These are phyloP conservation scores for Acanthurus leucopareius DNA, from an alignment of 2,797 vertebrate genomes.

Conservation along the genomic window DNA sequence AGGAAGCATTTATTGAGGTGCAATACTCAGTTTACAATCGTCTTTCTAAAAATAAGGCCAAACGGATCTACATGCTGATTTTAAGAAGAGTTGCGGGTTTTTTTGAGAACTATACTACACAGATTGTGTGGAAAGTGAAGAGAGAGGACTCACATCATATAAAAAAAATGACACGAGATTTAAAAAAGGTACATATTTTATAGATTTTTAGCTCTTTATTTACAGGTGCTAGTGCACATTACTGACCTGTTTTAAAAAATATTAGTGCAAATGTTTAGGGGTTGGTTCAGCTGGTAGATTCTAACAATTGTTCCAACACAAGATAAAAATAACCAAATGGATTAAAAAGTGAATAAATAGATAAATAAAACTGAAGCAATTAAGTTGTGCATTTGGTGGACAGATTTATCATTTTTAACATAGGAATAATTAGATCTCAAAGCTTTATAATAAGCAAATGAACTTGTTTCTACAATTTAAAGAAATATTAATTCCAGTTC, in stretches of 20 bases:
- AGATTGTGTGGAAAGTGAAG: too few species aligned
- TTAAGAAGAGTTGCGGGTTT: background rate
- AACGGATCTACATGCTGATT: background rate
- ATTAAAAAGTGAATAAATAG: background rate
- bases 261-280: background rate
- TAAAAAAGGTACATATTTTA: background rate
- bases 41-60: conserved; percentile 18
- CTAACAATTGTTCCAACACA: background rate
- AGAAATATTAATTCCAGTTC: too few species aligned
- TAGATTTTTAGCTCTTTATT: background rate
- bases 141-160: too few species aligned
- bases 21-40: background rate
- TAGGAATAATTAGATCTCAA: background rate
- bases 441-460: background rate
- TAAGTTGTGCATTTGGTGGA: too few species aligned
- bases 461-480: too few species aligned
- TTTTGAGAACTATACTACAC: background rate
- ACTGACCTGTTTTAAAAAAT: background rate
- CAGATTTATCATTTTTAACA: background rate
- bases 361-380: too few species aligned
- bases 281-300: background rate
- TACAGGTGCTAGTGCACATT: background rate
- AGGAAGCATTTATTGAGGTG: conserved; percentile 30
- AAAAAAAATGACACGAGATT: too few species aligned
- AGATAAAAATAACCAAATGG: background rate